Evolutionary conservation across 2,888 invertebrate genomes (phyloP), one percentile per base, ranked within the genome.

Genomic region (Limulus polyphemus): DNA sequence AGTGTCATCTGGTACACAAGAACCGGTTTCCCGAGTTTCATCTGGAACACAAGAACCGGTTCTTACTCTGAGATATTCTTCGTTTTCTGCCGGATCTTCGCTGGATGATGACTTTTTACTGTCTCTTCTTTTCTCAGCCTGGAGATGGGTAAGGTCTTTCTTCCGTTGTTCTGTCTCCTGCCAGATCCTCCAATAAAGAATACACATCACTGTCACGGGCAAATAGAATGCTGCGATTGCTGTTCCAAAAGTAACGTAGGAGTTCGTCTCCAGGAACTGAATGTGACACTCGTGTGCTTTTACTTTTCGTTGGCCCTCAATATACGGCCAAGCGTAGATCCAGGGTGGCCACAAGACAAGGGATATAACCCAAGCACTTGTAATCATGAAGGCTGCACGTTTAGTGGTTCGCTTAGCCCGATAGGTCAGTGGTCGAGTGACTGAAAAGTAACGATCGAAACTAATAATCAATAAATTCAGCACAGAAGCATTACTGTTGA

Each of bases 401-500:
- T 73, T 72, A 3, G 79, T 78, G 5, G 81, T 82, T 61, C 81
- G 71, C 63, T 77, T 74, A 2, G 79, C 80, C 52, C 81, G 73
- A 70, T 81, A 81, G 2, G 79, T 79, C 49, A 82, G 72, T 2
- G 81, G 81, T 52, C 79, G 71, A 1, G 80, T 79, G 17, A 80
- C 75, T 9, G 78, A 77, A 59, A 78, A 73, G 50, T 72, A 72
- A 48, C 79, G 71, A 71, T 81, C 81, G 69, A 81, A 78, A 63
- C 78, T 78, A 61, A 81, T 81, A 60, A 81, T 74, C 47, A 81
- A 72, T 17, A 81, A 73, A 71, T 81, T 81, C 14, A 80, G 77
- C 4, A 80, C 81, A 1, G 80, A 80, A 9, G 81, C 81, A 70
- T 81, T 81, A 68, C 78, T 77, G 77, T 80, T 80, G n/a, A 80